Evolutionary conservation across 1,140 invertebrate genomes (phyloP).

Genomic region (Diuraphis noxia): DNA sequence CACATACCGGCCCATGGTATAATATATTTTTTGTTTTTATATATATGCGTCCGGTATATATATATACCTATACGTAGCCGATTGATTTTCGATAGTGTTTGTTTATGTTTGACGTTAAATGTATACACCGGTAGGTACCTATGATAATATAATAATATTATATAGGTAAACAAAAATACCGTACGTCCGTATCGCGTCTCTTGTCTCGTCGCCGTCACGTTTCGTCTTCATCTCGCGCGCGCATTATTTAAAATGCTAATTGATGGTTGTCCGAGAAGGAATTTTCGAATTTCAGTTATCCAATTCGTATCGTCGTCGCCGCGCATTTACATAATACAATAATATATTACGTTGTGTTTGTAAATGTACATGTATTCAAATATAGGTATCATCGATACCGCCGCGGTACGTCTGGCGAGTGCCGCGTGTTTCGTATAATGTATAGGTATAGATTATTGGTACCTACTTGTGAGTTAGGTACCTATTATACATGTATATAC

Average conservation of each 20-base stretch:
- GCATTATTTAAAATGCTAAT: constrained; percentile 17
- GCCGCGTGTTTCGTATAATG: background rate
- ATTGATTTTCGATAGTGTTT: constrained; percentile 33
- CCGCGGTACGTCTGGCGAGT: background rate
- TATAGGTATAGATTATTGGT: no score
- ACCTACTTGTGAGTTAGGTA: no score
- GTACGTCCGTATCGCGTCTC: background rate
- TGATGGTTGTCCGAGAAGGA: background rate
- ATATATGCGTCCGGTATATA: background rate
- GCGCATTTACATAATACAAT: constrained; percentile 7
- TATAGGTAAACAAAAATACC: constrained; percentile 3
- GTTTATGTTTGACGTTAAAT: background rate
- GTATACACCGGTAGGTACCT: background rate
- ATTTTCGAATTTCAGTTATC: background rate
- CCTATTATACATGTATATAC: background rate
- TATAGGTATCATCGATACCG: no score
- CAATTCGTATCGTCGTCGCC: background rate
- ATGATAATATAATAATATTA: background rate
- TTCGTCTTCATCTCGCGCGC: background rate
- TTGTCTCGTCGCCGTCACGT: background rate
- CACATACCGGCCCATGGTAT: background rate
- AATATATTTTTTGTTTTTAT: background rate
- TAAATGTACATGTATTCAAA: background rate
- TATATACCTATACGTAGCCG: background rate
- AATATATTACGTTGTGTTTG: background rate